Conservation (phyloP, 2,888 invertebrate species). For the Linnaemya vulpina region DNA sequence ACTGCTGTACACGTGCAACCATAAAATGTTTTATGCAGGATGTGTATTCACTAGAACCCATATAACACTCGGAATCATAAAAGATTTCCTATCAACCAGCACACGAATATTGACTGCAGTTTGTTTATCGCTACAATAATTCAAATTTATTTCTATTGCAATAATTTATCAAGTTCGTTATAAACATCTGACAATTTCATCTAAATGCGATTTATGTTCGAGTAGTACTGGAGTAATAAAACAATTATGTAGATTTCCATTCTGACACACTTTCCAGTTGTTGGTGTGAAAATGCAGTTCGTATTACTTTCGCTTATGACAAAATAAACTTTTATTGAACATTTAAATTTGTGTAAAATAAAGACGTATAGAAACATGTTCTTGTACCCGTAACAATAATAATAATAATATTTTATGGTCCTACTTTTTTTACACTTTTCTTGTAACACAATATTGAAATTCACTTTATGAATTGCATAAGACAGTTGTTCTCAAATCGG, state of each 20-base stretch:
- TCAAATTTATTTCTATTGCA: too few species aligned
- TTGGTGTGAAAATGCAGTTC: neutral
- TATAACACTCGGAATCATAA: too few species aligned
- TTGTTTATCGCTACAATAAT: neutral
- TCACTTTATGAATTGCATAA: slow-evolving; percentile 42
- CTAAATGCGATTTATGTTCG: neutral
- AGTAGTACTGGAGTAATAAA: neutral
- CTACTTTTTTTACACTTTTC: slow-evolving; percentile 37
- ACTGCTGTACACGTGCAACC: too few species aligned
- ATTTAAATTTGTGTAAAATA: slow-evolving; percentile 34
- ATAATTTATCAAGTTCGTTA: too few species aligned
- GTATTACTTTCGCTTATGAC: slow-evolving; percentile 22
- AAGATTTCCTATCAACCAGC: too few species aligned
- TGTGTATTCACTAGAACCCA: too few species aligned
- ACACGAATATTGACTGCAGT: too few species aligned
- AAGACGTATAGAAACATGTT: neutral
- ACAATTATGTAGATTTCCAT: slow-evolving; percentile 8
- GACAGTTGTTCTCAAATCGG: slow-evolving; percentile 13
- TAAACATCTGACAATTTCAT: neutral
- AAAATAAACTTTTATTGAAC: slow-evolving; percentile 33
- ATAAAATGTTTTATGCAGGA: too few species aligned
- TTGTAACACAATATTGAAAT: slow-evolving; percentile 58
- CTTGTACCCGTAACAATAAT: slow-evolving; percentile 47
- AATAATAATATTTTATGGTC: slow-evolving; percentile 62
- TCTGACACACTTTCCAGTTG: neutral